Base-by-base conservation (phyloP, 2,797 vertebrate genomes). In the Rhinichthys osculus region DNA sequence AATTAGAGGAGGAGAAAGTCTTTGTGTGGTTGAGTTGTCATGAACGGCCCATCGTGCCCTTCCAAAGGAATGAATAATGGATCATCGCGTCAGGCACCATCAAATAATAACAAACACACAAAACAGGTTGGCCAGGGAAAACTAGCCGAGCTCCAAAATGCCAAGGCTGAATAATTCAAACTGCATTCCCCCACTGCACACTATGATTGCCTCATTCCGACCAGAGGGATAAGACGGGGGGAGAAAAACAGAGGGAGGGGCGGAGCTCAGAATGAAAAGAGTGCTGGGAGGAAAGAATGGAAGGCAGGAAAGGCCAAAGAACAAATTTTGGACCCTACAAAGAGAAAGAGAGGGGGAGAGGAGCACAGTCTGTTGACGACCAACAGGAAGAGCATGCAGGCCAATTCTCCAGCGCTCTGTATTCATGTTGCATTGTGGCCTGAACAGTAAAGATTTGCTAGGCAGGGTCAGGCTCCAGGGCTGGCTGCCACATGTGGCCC, bases 81-180 rank as follows among this genome's bases (percentile, higher is more conserved):
- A 94, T 92, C 72, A 84, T 77, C 69, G 8, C 88, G 71, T 64
- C 78, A 89, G 90, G 92, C 91, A 89, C 92, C 92, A 93, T 93
- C 92, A 94, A 93, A 95, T 94, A 93, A 95, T 92, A 94, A 93
- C 91, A 91, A 88, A 93, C 81, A 82, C 42, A 85, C 78, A 83
- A 72, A 78, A 87, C 83, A 92, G 88, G 90, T 86, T 88, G 88
- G 88, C 90, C 86, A 90, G 91, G 87, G 84, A 86, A 88, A 90
- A 85, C 82, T 83, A 88, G 67, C 79, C 90, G 89, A 88, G 91
- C 87, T 79, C 84, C 82, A 89, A 94, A 93, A 94, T 93, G 91
- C 87, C 92, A 94, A 83, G 90, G 89, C 90, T 94, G 90, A 94
- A 94, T 94, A 94, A 94, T 93, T 95, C 86, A 91, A 88, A 84